These are phyloP conservation scores for Hormaphis cornu DNA, from an alignment of 1,140 invertebrate species.

Conservation along the genomic window DNA sequence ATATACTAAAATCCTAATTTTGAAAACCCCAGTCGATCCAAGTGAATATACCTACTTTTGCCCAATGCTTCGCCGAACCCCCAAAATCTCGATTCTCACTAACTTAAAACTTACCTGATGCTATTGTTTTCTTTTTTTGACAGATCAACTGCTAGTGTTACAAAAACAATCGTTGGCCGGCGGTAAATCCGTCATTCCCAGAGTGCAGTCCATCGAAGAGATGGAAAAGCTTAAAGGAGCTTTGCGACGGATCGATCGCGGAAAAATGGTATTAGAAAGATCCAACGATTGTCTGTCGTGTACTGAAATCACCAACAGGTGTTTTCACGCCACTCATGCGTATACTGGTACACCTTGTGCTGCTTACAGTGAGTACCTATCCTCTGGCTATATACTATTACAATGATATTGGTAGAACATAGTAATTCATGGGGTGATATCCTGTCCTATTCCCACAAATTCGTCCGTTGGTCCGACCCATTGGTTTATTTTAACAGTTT, in stretches of 20 bases:
- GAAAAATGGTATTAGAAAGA: constrained; percentile 38
- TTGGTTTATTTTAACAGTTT: too few species aligned
- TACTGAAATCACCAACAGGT: constrained; percentile 72
- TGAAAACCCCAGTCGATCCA: too few species aligned
- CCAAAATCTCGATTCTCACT: too few species aligned
- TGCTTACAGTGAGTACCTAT: constrained; percentile 60
- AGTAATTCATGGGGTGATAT: too few species aligned
- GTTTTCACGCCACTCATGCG: constrained; percentile 79
- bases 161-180: not conserved
- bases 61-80: too few species aligned
- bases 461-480: too few species aligned
- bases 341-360: constrained; percentile 80
- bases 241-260: constrained; percentile 39
- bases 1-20: too few species aligned
- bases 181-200: constrained; percentile 42
- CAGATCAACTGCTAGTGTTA: not conserved
- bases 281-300: constrained; percentile 57
- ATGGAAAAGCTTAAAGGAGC: constrained; percentile 52
- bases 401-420: too few species aligned
- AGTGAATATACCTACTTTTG: too few species aligned
- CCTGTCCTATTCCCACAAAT: too few species aligned
- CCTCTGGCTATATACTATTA: not conserved
- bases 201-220: constrained; percentile 48
- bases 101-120: too few species aligned
- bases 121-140: too few species aligned